Conservation (phyloP, 2,113 vertebrate species). For the Nematolebias whitei region DNA sequence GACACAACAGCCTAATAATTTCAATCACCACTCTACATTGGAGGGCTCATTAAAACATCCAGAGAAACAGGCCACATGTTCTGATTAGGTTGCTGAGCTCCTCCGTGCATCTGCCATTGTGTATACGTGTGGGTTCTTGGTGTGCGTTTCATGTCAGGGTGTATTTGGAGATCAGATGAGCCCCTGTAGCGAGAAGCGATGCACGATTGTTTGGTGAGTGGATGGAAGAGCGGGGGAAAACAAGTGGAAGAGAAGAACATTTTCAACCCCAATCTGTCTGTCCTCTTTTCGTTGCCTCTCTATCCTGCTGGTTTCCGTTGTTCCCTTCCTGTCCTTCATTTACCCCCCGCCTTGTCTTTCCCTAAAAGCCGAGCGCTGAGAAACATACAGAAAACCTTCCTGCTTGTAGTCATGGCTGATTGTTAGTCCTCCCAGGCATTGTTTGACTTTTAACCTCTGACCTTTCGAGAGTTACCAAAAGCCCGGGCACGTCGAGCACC, state of each 20-base stretch:
- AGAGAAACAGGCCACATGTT: constrained; percentile 53
- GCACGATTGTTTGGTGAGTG: constrained; percentile 29
- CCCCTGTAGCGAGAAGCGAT: constrained; percentile 32
- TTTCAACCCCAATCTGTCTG: constrained; percentile 27
- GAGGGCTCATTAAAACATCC: constrained; percentile 63
- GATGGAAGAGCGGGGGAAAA: constrained; percentile 14
- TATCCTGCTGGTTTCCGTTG: constrained; percentile 39
- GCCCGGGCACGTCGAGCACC: background rate
- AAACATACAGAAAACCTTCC: constrained; percentile 23
- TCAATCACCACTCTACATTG: constrained; percentile 55
- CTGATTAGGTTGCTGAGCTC: constrained; percentile 44
- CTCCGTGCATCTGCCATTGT: constrained; percentile 5
- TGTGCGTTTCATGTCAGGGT: constrained; percentile 9
- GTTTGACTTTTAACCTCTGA: constrained; percentile 62
- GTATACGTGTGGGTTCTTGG: background rate
- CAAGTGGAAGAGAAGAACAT: background rate
- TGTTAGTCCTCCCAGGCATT: constrained; percentile 54
- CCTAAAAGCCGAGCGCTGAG: constrained; percentile 31
- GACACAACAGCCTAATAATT: constrained; percentile 63
- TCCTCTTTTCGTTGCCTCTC: constrained; percentile 13
- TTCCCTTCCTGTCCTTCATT: constrained; percentile 56
- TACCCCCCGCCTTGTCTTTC: constrained; percentile 32
- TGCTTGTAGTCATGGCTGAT: constrained; percentile 43
- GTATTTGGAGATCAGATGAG: constrained; percentile 27
- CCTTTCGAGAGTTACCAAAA: constrained; percentile 23